Conservation (phyloP, 2,797 vertebrate genomes). For the Kryptopterus vitreolus region DNA sequence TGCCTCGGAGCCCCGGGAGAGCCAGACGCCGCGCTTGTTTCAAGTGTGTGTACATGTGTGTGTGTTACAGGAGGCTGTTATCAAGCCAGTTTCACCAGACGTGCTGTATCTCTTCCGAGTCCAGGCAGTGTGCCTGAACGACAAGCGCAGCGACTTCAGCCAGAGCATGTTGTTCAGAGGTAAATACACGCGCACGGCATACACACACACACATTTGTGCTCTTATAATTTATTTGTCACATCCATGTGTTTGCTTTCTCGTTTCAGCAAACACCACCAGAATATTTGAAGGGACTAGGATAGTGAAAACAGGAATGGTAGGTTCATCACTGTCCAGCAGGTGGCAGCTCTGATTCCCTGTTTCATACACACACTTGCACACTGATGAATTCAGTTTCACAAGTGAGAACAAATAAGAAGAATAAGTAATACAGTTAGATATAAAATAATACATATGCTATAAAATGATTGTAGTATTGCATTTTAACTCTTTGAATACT, state of each 20-base stretch:
- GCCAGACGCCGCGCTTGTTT: neutral
- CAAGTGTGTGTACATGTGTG: neutral
- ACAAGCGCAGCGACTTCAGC: constrained; percentile 98
- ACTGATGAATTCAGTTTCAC: no score
- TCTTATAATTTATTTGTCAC: neutral
- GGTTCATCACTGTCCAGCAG: constrained; percentile 67
- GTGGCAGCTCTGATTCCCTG: constrained; percentile 52
- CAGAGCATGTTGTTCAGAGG: constrained; percentile 98
- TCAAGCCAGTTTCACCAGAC: constrained; percentile 90
- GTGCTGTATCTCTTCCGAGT: constrained; percentile 96
- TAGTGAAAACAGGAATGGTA: constrained; percentile 98
- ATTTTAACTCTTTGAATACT: no score
- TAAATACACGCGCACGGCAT: constrained; percentile 61
- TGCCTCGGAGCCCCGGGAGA: constrained; percentile 34
- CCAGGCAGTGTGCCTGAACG: constrained; percentile 91
- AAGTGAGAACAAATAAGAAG: no score
- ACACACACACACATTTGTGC: neutral
- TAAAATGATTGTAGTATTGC: no score
- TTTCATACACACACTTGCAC: neutral
- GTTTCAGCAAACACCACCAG: constrained; percentile 90
- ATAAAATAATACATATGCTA: no score
- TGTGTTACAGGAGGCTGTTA: constrained; percentile 85
- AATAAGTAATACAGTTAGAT: no score
- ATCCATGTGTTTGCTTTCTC: constrained; percentile 16
- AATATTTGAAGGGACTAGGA: constrained; percentile 95